Percentiles rank a stretch among this genome's conserved stretches.
These are phyloP conservation scores for Atta colombica DNA, from an alignment of 1,140 invertebrate genomes.

Conservation along the genomic window DNA sequence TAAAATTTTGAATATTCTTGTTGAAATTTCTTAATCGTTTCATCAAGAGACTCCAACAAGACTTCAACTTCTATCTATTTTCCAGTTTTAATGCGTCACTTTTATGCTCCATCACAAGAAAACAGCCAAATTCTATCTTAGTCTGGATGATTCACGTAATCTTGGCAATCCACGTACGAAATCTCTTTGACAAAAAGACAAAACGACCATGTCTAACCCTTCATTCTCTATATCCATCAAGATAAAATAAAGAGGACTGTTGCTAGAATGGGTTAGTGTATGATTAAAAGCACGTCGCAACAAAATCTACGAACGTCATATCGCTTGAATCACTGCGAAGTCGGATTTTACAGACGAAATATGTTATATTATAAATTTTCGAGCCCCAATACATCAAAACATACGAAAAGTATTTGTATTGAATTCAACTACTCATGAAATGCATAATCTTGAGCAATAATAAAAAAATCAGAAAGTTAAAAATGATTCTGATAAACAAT, in stretches of 20 bases:
- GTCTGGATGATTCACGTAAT: not conserved
- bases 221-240: slow-evolving; percentile 2
- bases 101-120: not conserved
- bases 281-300: not conserved
- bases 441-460: not conserved
- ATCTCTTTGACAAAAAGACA: not conserved
- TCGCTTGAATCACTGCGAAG: not conserved
- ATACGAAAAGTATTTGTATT: not conserved
- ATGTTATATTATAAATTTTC: not conserved
- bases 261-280: not conserved
- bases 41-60: not conserved
- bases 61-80: not conserved
- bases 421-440: not conserved
- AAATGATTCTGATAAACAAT: not conserved
- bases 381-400: not conserved
- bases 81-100: not conserved
- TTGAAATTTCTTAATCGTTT: not conserved
- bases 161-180: not conserved
- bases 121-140: not conserved
- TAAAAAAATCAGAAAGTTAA: not conserved
- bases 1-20: not conserved
- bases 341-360: not conserved
- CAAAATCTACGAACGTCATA: not conserved
- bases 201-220: not conserved
- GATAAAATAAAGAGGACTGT: not conserved